A percentile compares a stretch with the other conserved stretches of the same genome.
Conservation (phyloP, 2,888 invertebrate genomes). For the Sialis fuliginosa region DNA sequence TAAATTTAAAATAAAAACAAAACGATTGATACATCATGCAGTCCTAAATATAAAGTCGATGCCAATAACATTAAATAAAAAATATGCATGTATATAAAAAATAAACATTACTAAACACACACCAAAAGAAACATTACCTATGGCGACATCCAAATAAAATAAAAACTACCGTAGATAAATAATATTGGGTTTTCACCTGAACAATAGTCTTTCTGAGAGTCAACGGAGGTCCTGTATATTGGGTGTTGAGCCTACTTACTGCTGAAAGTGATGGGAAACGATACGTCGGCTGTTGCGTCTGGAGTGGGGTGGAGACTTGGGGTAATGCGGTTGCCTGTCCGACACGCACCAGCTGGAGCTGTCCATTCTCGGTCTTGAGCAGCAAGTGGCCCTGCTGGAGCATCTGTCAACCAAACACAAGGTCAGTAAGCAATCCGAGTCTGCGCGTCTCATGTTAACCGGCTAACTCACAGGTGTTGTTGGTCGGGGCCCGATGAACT, state of each 20-base stretch:
- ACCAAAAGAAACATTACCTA: not conserved
- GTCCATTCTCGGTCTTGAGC: constrained; percentile 93
- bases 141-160: no score
- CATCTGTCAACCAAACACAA: not conserved
- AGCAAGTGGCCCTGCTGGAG: constrained; percentile 71
- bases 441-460: not conserved
- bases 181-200: constrained; percentile 19
- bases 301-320: constrained; percentile 36
- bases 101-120: not conserved
- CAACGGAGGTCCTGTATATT: constrained; percentile 41
- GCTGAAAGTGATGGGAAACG: constrained; percentile 74
- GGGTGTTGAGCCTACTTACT: constrained; percentile 53
- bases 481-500: constrained; percentile 65
- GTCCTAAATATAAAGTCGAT: no score
- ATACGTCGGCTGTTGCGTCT: constrained; percentile 46
- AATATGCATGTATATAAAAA: not conserved
- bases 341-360: constrained; percentile 81
- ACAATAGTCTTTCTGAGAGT: constrained; percentile 39
- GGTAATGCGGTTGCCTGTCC: constrained; percentile 45
- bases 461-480: constrained; percentile 53
- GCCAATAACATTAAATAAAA: no score
- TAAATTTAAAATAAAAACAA: no score
- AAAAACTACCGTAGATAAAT: no score
- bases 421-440: not conserved
- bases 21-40: no score